Conservation (phyloP, 2,888 invertebrate species). For the Anticlea derivata region DNA sequence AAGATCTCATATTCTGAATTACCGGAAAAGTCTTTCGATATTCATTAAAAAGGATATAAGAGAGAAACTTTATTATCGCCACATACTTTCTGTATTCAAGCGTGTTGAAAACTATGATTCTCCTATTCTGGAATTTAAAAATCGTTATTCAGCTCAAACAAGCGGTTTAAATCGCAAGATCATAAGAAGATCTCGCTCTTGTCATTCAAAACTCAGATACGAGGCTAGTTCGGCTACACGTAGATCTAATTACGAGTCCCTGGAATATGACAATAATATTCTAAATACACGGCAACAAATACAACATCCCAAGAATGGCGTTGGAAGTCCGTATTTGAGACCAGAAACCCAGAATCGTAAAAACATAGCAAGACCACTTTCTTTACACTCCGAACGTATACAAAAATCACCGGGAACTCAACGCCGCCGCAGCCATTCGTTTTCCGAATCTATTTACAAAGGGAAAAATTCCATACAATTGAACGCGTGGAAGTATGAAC, state of each 20-base stretch:
- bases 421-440: conserved; percentile 16
- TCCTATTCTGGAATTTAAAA: conserved; percentile 11
- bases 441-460: conserved; percentile 3
- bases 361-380: conserved; percentile 13
- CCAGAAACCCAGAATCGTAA: background rate
- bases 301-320: conserved; percentile 1
- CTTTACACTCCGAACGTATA: conserved; percentile 16
- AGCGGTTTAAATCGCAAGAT: background rate
- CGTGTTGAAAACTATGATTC: conserved; percentile 13
- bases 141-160: background rate
- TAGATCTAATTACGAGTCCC: conserved; percentile 5
- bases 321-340: conserved; percentile 1
- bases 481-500: conserved; percentile 14
- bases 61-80: conserved; percentile 17
- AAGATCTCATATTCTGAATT: conserved; percentile 19
- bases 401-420: conserved; percentile 2
- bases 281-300: conserved; percentile 1
- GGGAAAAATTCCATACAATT: conserved; percentile 9
- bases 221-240: conserved; percentile 4
- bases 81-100: conserved; percentile 14
- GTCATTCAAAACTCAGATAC: conserved; percentile 13
- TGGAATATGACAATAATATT: conserved; percentile 7
- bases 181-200: conserved; percentile 18
- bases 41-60: conserved; percentile 18
- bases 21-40: conserved; percentile 17